Conservation (phyloP, 2,113 vertebrate species). For the Nesogale talazaci region DNA sequence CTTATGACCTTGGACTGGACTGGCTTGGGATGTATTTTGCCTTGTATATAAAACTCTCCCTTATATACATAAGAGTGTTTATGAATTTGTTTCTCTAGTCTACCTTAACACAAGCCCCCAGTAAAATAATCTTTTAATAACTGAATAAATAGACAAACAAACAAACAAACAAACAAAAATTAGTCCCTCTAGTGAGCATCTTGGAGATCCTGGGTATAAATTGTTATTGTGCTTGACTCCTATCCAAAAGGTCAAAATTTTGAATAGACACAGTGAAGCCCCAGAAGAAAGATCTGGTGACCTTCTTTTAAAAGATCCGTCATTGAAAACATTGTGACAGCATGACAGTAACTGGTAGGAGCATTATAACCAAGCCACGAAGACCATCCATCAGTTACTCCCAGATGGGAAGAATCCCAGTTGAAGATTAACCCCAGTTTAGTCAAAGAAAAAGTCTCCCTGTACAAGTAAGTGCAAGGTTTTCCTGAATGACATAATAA, state of each 20-base stretch:
- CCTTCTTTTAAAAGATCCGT: background rate
- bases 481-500: background rate
- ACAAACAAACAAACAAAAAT: background rate
- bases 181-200: background rate
- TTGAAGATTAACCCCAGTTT: background rate
- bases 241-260: background rate
- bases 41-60: too few species aligned
- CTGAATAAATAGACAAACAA: too few species aligned
- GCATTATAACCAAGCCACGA: background rate
- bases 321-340: background rate
- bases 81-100: too few species aligned
- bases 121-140: too few species aligned
- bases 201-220: background rate
- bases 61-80: too few species aligned
- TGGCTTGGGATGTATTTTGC: too few species aligned
- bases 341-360: background rate
- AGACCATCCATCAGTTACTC: slow-evolving; percentile 1
- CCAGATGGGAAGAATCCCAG: background rate
- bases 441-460: background rate
- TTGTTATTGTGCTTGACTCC: background rate
- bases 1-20: too few species aligned
- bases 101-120: too few species aligned
- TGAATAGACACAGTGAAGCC: background rate
- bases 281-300: background rate
- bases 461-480: slow-evolving; percentile 26